These are phyloP conservation scores for Tachystola acroxantha DNA, from an alignment of 2,888 invertebrate species.

Conservation along the genomic window DNA sequence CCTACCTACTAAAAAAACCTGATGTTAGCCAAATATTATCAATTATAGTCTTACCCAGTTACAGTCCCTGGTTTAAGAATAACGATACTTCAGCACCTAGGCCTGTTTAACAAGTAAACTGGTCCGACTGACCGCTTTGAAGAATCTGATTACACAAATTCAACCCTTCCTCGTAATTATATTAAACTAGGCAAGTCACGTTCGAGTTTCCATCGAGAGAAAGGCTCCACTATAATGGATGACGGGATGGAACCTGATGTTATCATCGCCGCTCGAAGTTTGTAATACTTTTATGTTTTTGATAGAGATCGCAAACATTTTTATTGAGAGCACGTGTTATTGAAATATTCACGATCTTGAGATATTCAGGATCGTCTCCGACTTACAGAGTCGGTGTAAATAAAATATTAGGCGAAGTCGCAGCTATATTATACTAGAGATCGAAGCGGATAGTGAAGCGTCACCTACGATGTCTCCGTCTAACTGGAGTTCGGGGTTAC, in stretches of 20 bases:
- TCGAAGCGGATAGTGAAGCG: conserved; percentile 27
- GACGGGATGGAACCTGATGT: conserved; percentile 33
- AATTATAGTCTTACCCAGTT: too few species aligned
- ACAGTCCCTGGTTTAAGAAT: too few species aligned
- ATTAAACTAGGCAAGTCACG: conserved; percentile 39
- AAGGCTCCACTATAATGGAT: conserved; percentile 34
- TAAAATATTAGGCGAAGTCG: conserved; percentile 27
- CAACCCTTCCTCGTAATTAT: conserved; percentile 36
- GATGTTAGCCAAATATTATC: too few species aligned
- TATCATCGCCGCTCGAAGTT: conserved; percentile 27
- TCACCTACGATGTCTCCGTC: conserved; percentile 20
- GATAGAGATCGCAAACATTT: conserved; percentile 16
- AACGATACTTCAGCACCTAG: too few species aligned
- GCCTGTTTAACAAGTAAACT: too few species aligned
- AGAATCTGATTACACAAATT: conserved; percentile 37
- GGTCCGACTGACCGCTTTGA: conserved; percentile 35
- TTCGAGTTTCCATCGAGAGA: conserved; percentile 22
- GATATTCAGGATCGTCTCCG: conserved; percentile 19
- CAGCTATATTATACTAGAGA: conserved; percentile 28
- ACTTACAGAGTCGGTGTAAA: conserved; percentile 25
- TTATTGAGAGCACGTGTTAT: conserved; percentile 16
- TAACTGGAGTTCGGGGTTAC: not conserved
- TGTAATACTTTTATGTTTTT: conserved; percentile 15
- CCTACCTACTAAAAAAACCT: too few species aligned
- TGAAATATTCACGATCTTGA: conserved; percentile 21